Base-by-base conservation (phyloP, 1,140 invertebrate genomes). In the Drosophila serrata region DNA sequence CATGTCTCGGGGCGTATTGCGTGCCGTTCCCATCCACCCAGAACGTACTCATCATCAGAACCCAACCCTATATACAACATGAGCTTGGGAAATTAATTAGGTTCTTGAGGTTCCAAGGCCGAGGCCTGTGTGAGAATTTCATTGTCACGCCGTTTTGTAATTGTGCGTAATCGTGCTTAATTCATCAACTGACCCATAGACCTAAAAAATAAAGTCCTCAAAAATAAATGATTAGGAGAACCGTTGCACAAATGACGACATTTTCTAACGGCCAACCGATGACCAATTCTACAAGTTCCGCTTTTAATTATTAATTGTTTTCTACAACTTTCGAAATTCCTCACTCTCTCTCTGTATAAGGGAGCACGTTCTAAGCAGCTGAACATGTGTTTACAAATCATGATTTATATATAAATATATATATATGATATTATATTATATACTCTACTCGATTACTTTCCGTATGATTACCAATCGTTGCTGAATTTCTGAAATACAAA, bases 101-200 rank as follows among this genome's bases (percentile, higher is more conserved):
- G 39, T 64, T 48, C 45, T 55, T 59, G 45, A 49, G 57, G 33
- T 39, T 24, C 51, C 51, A 55, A 55, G 51, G 51, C 33, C 51
- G 19, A 37, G 49, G 22, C 43, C 55, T 11, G 22, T 48, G 39
- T 27, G 57, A 46, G 46, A 15, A 15, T 64, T 60, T 48, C 79
- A 79, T 77, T 87, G 84, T 82, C 84, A 82, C 76, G 70, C 75
- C 67, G 45, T 31, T 63, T 73, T 79, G 76, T 87, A 87, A 86
- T 86, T 79, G 82, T 33, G 51, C 53, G 59, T 82, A 87, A 87
- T 84, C 80, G 67, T 46, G 68, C 22, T 56, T 82, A 65, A 88
- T 86, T 87, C 58, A 88, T 84, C 76, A 88, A 62, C 40, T 88
- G 84, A 87, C 82, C 82, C 82, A 88, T 33, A 82, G 82, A 82